phyloP scores from a whole-genome alignment of 2,888 invertebrate species.

The Pristionchus maxplancki region DNA sequence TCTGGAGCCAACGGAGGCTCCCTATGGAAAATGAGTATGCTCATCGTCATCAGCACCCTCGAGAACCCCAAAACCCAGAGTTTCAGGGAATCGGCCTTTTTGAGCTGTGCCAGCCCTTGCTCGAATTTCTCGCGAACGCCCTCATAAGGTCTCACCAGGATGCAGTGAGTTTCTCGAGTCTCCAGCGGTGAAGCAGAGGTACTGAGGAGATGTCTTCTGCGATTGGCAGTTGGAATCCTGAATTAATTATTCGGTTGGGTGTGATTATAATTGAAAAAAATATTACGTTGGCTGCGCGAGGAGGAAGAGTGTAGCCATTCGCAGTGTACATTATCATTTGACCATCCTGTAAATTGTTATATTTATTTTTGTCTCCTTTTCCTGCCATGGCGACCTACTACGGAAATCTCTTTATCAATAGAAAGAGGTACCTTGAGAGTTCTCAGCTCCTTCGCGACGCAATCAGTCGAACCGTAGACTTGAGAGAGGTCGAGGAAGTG shows the following conservation, averaged over 20 bases:
- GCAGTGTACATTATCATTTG: constrained; percentile 55
- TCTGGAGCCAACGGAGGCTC: too few species aligned
- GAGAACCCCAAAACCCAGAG: too few species aligned
- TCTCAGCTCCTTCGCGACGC: constrained; percentile 86
- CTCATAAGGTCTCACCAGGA: constrained; percentile 61
- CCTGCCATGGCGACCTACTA: too few species aligned
- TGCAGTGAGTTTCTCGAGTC: constrained; percentile 70
- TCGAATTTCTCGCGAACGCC: too few species aligned
- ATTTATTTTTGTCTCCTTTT: too few species aligned
- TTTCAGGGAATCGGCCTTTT: too few species aligned
- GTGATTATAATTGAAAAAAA: not conserved
- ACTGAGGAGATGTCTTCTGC: constrained; percentile 52
- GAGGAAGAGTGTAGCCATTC: constrained; percentile 60
- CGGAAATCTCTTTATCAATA: not conserved
- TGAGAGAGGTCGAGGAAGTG: constrained; percentile 87
- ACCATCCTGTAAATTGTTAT: constrained; percentile 54
- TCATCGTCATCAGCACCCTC: too few species aligned
- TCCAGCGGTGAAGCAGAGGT: constrained; percentile 63
- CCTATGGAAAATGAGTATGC: too few species aligned
- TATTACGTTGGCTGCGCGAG: constrained; percentile 56
- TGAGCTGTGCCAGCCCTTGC: too few species aligned
- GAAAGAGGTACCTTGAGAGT: constrained; percentile 81
- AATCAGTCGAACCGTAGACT: constrained; percentile 92
- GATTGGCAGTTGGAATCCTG: constrained; percentile 65
- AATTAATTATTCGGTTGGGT: not conserved